These are phyloP conservation scores for Cepaea hortensis DNA, from an alignment of 2,888 invertebrate genomes.

Conservation along the genomic window DNA sequence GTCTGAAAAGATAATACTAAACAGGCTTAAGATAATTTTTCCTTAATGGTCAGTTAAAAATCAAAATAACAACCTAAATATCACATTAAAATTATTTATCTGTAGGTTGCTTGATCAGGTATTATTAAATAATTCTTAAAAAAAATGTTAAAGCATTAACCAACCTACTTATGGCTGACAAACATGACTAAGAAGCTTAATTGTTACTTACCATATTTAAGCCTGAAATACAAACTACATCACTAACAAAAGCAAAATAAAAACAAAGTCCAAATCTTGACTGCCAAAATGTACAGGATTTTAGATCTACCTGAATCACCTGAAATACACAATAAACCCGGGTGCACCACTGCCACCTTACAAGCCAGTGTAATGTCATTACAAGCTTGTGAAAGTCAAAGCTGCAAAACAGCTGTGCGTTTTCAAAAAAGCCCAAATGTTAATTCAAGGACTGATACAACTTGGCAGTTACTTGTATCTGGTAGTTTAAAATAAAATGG, in stretches of 20 bases:
- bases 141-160: no score
- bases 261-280: no score
- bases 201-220: not conserved
- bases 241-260: not conserved
- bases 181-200: not conserved
- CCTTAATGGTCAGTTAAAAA: no score
- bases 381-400: conserved; percentile 12
- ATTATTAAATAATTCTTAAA: no score
- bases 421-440: conserved; percentile 13
- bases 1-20: no score
- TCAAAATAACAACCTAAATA: no score
- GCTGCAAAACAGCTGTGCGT: conserved; percentile 16
- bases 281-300: no score
- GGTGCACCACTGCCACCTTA: not conserved
- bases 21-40: no score
- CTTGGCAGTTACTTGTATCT: conserved; percentile 20
- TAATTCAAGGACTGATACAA: conserved; percentile 10
- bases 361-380: conserved; percentile 4
- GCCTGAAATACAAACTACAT: conserved; percentile 3
- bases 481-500: conserved; percentile 9
- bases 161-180: no score
- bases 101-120: no score
- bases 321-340: not conserved
- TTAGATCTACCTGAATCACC: no score
- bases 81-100: no score